Evolutionary conservation across 2,797 vertebrate species (phyloP).

Genomic region (Phalanger gymnotis): DNA sequence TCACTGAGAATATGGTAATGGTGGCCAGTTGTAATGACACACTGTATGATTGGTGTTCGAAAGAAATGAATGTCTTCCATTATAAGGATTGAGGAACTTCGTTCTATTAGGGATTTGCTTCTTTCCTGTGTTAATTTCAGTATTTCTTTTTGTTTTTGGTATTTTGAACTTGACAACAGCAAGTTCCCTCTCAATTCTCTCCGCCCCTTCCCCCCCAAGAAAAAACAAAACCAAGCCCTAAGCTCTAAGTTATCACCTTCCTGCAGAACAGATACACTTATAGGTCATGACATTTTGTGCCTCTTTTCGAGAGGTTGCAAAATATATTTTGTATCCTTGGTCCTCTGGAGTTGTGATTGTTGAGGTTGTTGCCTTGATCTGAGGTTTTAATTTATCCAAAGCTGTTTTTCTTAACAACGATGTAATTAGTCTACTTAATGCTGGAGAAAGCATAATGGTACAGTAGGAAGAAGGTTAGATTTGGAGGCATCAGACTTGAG

Average conservation of each 20-base stretch:
- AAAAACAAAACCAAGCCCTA: too few relatives aligned
- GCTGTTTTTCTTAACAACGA: neutral
- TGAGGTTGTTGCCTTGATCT: neutral
- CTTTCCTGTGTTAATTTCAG: neutral
- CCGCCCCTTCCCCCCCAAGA: neutral
- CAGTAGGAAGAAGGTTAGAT: neutral
- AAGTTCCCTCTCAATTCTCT: neutral
- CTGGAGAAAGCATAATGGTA: neutral
- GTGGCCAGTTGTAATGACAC: neutral
- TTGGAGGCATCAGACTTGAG: neutral
- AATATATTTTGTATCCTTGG: neutral
- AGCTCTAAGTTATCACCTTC: neutral
- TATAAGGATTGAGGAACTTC: neutral
- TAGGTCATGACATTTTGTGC: neutral
- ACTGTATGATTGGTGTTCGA: neutral
- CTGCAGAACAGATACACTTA: neutral
- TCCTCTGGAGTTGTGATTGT: neutral
- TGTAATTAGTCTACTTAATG: neutral
- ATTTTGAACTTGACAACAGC: neutral
- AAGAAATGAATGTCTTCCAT: neutral
- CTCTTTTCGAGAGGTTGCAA: neutral
- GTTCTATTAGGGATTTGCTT: conserved; percentile 41
- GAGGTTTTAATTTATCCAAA: neutral
- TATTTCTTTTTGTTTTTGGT: neutral
- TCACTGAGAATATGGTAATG: neutral